Evolutionary conservation across 2,888 invertebrate genomes (phyloP), one percentile per base, ranked within the genome.

Genomic region (Lomographa bimaculata): DNA sequence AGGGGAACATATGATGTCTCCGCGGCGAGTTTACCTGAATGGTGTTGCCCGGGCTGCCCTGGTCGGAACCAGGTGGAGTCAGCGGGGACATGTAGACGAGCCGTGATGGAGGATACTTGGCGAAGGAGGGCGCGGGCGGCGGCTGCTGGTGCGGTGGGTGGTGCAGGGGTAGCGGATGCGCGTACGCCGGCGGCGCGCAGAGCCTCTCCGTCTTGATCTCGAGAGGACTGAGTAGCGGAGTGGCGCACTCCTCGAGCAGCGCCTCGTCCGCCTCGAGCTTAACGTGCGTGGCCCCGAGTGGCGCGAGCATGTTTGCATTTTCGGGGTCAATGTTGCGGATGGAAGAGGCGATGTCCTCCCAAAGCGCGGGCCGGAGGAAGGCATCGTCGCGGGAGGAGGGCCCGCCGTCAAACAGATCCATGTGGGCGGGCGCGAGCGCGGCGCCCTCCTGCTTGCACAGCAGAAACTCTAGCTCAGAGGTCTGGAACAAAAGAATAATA

Each of bases 311-410:
- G 67, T 95, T 94, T 34, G 96, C 96, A 75, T 96, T 96, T 78
- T 96, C 96, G 12, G 96, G 95, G 77, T 97, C 96, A 71, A 96
- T 94, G 80, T 96, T 96, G 74, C 96, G 93, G 81, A 96, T 96
- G 69, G 96, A 96, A 77, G 95, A 95, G 53, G 96, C 94, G 74
- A 97, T 96, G 89, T 97, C 96, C 85, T 97, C 96, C 97, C 97
- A 97, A 21, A 96, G 91, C 16, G 96, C 95, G 24, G 96, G 96
- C 64, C 96, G 93, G 58, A 96, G 92, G 85, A 95, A 96, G 34
- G 95, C 94, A 85, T 97, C 96, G 82, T 97, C 96, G 77, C 94
- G 73, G 81, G 91, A 84, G 48, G 86, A 85, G 33, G 90, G 77
- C 30, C 90, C 90, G 20, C 92, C 80, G 50, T 90, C 86, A 71